phyloP scores from a whole-genome alignment of 2,113 vertebrate genomes.

The Tyrannus savana region DNA sequence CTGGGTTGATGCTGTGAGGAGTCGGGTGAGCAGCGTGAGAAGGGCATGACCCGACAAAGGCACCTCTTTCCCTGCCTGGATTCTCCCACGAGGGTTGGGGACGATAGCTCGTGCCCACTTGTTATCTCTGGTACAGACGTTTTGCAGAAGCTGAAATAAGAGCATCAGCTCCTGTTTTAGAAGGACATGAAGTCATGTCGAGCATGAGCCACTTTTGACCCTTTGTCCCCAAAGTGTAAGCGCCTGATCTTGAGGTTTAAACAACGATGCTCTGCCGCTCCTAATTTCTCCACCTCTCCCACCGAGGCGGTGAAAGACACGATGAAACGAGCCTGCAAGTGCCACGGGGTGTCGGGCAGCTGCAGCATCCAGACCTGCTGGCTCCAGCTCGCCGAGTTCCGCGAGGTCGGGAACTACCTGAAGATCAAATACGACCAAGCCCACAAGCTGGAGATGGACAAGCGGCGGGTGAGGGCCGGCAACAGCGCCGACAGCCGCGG shows the following conservation, averaged over 20 bases:
- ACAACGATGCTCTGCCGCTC: background rate
- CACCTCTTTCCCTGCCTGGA: background rate
- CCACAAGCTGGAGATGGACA: conserved; percentile 92
- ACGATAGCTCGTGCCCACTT: background rate
- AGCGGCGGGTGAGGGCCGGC: conserved; percentile 80
- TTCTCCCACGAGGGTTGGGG: background rate
- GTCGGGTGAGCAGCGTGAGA: background rate
- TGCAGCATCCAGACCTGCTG: conserved; percentile 97
- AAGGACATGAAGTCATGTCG: background rate
- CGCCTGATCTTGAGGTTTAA: background rate
- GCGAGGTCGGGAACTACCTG: conserved; percentile 89
- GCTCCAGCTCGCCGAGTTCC: conserved; percentile 92
- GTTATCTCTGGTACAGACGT: background rate
- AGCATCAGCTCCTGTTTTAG: background rate
- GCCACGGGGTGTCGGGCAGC: conserved; percentile 95
- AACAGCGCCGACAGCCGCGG: conserved; percentile 90
- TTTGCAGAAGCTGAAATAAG: background rate
- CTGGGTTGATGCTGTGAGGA: background rate
- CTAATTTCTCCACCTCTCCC: background rate
- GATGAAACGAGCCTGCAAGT: conserved; percentile 92
- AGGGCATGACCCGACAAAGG: background rate
- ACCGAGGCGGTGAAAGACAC: conserved; percentile 86
- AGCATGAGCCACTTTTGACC: fast-evolving
- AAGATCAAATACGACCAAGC: conserved; percentile 88
- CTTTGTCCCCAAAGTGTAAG: fast-evolving